Evolutionary conservation across 2,888 invertebrate species (phyloP), one percentile per base, ranked within the genome.

Genomic region (Dendrolimus houi): DNA sequence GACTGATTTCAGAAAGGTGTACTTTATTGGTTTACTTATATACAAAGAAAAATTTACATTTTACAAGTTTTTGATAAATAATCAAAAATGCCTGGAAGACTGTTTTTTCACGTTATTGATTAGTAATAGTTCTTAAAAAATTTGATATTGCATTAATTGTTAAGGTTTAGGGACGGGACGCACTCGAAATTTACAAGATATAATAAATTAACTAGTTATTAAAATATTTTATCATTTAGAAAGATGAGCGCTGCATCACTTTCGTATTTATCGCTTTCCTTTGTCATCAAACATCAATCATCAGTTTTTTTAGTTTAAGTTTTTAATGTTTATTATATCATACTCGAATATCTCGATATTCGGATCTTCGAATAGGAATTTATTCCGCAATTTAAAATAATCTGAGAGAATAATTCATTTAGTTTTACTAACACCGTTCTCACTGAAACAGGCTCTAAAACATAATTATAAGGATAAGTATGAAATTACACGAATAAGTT

Each of bases 31-130:
- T 81, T 87, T 85, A 29, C 29, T 29, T 29, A 29, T 29, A 75
- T 83, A 80, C 75, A 74, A 78, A 66, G 67, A 62, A 73, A 85
- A 84, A 80, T 86, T 85, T 87, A 89, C 89, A 89, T 83, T 88
- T 87, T 88, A 88, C 88, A 89, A 85, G 79, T 76, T 85, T 87
- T 88, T 87, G 77, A 87, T 85, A 47, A 7, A 47, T 10, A 84
- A 83, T 79, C 80, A 79, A 82, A 81, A 73, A 83, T 75, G 73
- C 85, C 85, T 79, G 85, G 77, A 89, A 90, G 89, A 89, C 89
- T 89, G 89, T 88, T 88, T 87, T 79, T 87, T 87, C 83, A 82
- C 74, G 74, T 81, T 82, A 83, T 81, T 77, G 70, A 77, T 85
- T 81, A 79, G 81, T 77, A 81, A 83, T 89, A 89, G 89, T 83